Conservation (phyloP, 1,140 invertebrate species). For the Penaeus chinensis region DNA sequence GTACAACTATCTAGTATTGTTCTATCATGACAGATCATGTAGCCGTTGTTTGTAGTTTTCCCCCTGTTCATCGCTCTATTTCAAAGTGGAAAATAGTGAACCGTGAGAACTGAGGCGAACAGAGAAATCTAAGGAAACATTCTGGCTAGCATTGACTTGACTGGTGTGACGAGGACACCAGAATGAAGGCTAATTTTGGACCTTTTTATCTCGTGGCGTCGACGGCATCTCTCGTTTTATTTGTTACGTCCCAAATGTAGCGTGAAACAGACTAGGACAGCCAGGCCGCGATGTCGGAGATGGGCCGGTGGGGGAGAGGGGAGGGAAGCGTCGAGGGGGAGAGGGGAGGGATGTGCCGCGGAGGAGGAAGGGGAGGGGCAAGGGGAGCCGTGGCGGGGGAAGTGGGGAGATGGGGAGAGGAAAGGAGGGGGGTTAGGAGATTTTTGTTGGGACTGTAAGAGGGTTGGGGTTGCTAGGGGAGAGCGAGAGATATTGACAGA, state of each 20-base stretch:
- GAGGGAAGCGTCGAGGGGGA: neutral
- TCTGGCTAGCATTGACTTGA: neutral
- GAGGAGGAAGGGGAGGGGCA: neutral
- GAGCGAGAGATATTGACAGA: no score
- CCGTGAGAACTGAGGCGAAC: no score
- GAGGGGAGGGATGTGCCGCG: no score
- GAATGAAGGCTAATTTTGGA: constrained; percentile 55
- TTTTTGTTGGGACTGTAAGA: no score
- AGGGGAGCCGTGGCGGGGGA: constrained; percentile 3
- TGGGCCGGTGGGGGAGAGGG: neutral
- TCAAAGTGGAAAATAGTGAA: no score
- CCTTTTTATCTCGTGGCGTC: constrained; percentile 52
- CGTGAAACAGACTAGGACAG: constrained; percentile 44
- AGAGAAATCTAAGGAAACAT: constrained; percentile 1
- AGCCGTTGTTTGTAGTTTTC: neutral
- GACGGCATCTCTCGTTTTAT: constrained; percentile 46
- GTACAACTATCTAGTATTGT: no score
- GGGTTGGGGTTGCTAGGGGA: no score
- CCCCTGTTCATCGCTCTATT: no score
- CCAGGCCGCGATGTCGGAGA: constrained; percentile 10
- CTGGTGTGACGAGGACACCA: constrained; percentile 38
- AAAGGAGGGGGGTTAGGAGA: neutral
- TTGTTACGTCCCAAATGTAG: constrained; percentile 54
- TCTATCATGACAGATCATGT: no score
- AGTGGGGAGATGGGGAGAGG: neutral